Percentiles rank a stretch among this genome's conserved stretches.
phyloP scores from a whole-genome alignment of 2,797 vertebrate species.

The Rhynchonycteris naso region DNA sequence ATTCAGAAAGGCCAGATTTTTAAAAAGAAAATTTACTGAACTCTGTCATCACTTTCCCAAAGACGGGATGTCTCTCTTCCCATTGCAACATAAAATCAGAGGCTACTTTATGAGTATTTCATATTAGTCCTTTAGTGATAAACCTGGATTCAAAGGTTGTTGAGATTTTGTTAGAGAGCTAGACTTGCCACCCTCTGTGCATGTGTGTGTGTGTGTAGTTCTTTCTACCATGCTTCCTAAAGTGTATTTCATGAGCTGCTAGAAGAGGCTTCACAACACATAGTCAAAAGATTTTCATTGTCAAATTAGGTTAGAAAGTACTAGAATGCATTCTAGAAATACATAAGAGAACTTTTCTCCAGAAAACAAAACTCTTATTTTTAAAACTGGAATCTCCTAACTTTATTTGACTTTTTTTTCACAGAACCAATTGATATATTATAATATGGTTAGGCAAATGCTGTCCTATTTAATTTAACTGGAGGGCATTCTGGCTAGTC shows the following conservation, averaged over 20 bases:
- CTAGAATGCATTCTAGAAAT: background rate
- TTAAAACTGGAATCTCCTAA: conserved; percentile 6
- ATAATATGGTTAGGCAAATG: background rate
- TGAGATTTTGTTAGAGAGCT: background rate
- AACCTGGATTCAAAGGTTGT: background rate
- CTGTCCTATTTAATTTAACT: background rate
- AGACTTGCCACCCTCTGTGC: background rate
- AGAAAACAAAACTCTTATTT: background rate
- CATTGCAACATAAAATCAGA: background rate
- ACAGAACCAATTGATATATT: background rate
- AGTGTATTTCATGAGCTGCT: background rate
- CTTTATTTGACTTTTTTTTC: background rate
- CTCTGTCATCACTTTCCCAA: background rate
- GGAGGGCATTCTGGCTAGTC: background rate
- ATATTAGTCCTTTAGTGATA: background rate
- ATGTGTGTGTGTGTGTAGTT: background rate
- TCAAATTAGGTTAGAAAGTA: background rate
- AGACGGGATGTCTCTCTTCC: background rate
- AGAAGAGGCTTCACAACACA: background rate
- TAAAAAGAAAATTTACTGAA: background rate
- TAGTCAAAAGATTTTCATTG: background rate
- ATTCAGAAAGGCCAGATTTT: conserved; percentile 3
- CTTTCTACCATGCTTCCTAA: background rate
- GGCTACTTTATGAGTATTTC: background rate
- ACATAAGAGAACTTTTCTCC: background rate